Conservation (phyloP, 1,140 invertebrate genomes). For the Drosophila dunni region DNA sequence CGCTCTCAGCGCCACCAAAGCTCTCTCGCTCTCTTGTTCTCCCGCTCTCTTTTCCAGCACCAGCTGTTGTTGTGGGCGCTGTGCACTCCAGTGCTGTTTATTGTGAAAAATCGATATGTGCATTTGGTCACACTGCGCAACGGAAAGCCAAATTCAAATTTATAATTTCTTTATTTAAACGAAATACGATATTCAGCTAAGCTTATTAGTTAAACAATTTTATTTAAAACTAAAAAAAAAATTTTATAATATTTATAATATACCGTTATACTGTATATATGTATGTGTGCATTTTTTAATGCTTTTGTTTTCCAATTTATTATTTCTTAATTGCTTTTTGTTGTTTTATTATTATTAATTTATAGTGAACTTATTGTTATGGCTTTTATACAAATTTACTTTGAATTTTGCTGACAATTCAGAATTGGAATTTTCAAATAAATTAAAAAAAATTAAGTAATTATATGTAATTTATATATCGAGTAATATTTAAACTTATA, state of each 20-base stretch:
- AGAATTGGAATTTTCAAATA: constrained; percentile 58
- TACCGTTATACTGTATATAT: constrained; percentile 30
- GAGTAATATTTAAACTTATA: constrained; percentile 12
- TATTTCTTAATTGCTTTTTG: background rate
- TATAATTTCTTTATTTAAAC: constrained; percentile 63
- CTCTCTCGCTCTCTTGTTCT: background rate
- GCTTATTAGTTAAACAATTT: constrained; percentile 45
- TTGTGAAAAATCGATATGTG: background rate
- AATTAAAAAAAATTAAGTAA: constrained; percentile 59
- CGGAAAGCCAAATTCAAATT: constrained; percentile 25
- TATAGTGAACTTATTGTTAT: constrained; percentile 80
- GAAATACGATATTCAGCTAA: constrained; percentile 55
- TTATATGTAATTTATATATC: background rate
- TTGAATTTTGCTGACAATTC: constrained; percentile 27
- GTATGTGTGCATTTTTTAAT: constrained; percentile 4
- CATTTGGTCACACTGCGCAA: constrained; percentile 19
- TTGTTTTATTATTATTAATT: constrained; percentile 38
- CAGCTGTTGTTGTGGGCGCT: constrained; percentile 28
- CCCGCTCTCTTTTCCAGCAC: constrained; percentile 5
- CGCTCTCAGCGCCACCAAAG: constrained; percentile 2
- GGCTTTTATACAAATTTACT: constrained; percentile 73
- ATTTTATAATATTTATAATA: constrained; percentile 18
- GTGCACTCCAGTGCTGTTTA: constrained; percentile 7
- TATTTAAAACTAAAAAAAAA: constrained; percentile 65
- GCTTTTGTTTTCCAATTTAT: constrained; percentile 3